These are phyloP conservation scores for Drosophila sturtevanti DNA, from an alignment of 1,140 invertebrate genomes.

Conservation along the genomic window DNA sequence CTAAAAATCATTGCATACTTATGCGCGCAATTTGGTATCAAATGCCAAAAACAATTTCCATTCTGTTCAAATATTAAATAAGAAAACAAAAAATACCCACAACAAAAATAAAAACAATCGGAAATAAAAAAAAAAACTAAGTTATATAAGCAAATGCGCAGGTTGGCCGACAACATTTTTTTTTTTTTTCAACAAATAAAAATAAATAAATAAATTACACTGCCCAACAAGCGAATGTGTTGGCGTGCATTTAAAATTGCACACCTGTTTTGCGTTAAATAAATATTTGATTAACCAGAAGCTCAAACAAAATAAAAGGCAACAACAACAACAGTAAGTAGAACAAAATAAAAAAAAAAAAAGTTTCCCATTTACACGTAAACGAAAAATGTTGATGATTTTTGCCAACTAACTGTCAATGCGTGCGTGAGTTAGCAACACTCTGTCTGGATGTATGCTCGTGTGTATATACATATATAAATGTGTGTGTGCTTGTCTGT, in stretches of 20 bases:
- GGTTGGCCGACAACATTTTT: not conserved
- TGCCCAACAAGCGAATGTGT: slow-evolving; percentile 1
- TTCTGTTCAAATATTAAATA: slow-evolving; percentile 15
- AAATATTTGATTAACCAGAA: slow-evolving; percentile 22
- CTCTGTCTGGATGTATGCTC: not conserved
- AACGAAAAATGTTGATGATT: slow-evolving; percentile 16
- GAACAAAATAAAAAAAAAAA: not conserved
- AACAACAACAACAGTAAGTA: not conserved
- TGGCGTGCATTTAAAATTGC: slow-evolving; percentile 13
- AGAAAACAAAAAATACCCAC: not conserved
- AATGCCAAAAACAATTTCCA: slow-evolving; percentile 9
- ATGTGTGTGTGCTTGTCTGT: not conserved
- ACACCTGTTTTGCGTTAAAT: slow-evolving; percentile 22
- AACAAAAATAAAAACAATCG: not conserved
- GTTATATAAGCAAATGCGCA: slow-evolving; percentile 1
- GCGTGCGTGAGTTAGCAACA: not conserved
- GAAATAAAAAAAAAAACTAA: not conserved
- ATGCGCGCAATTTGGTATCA: slow-evolving; percentile 16
- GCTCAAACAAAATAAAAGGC: not conserved
- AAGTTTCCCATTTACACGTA: slow-evolving; percentile 14
- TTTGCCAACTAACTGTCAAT: slow-evolving; percentile 11
- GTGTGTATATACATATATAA: no score
- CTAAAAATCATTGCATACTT: slow-evolving; percentile 20
- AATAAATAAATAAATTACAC: slow-evolving; percentile 20
- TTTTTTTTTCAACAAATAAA: slow-evolving; percentile 7